These are phyloP conservation scores for Zaprionus inermis DNA, from an alignment of 1,140 invertebrate species.

Conservation along the genomic window DNA sequence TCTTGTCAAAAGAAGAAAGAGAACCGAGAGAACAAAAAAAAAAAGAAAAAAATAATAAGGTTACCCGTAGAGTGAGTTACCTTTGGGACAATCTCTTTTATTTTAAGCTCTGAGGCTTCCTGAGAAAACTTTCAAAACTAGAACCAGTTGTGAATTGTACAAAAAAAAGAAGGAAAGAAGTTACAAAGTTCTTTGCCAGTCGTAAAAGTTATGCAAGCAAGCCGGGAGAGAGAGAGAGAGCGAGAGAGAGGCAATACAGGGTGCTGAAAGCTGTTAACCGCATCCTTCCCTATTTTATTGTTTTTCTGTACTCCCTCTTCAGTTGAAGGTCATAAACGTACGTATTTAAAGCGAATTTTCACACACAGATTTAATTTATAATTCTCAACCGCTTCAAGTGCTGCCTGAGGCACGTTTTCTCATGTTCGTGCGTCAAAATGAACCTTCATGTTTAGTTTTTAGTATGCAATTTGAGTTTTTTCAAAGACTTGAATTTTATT, in stretches of 20 bases:
- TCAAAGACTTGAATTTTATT: neutral
- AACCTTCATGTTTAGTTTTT: slow-evolving; percentile 2
- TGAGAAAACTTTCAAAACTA: neutral
- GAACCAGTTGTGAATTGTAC: slow-evolving; percentile 41
- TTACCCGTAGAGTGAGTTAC: slow-evolving; percentile 1
- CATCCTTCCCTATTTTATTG: neutral
- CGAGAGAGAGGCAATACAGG: neutral
- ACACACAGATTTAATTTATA: neutral
- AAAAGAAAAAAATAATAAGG: neutral
- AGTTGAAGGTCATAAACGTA: neutral
- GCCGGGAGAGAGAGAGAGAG: neutral
- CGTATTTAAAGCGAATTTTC: neutral
- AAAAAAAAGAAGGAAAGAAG: neutral
- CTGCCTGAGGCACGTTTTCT: neutral
- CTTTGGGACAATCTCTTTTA: slow-evolving; percentile 1
- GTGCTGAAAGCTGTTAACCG: neutral
- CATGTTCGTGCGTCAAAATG: neutral
- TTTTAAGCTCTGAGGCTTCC: too few relatives aligned
- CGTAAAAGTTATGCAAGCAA: neutral
- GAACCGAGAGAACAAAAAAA: neutral
- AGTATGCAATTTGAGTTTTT: neutral
- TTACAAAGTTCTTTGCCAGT: neutral
- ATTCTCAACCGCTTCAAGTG: neutral
- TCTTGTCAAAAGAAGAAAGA: neutral
- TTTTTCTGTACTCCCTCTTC: neutral